Conservation (phyloP, 2,888 invertebrate genomes). For the Diachrysia chrysitis region DNA sequence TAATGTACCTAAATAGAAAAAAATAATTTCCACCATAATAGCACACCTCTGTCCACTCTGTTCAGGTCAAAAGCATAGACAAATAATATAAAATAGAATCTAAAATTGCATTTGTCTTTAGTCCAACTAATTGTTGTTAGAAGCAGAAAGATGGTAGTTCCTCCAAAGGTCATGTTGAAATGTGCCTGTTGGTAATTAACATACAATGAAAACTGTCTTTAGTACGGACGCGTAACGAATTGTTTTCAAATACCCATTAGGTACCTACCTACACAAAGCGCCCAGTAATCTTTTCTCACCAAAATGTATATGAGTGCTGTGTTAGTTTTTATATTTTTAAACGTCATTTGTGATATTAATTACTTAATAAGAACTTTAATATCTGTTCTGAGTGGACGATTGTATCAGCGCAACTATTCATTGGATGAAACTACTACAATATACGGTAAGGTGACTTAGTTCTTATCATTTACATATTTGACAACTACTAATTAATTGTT, state of each 20-base stretch:
- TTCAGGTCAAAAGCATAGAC: no score
- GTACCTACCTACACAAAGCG: not conserved
- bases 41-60: no score
- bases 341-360: constrained; percentile 92
- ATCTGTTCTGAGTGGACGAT: constrained; percentile 91
- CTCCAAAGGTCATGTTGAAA: constrained; percentile 38
- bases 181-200: constrained; percentile 37
- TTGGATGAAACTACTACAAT: constrained; percentile 92
- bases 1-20: no score
- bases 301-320: constrained; percentile 65
- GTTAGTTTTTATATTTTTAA: constrained; percentile 82
- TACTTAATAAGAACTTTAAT: constrained; percentile 92
- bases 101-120: no score
- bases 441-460: constrained; percentile 88
- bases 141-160: not conserved
- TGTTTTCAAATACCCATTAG: not conserved
- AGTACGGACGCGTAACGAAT: constrained; percentile 6
- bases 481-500: no score
- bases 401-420: constrained; percentile 90
- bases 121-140: not conserved
- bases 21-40: no score
- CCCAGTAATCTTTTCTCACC: constrained; percentile 9
- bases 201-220: constrained; percentile 47
- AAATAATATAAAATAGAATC: no score
- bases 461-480: not conserved